Evolutionary conservation across 2,113 vertebrate species (phyloP).

Genomic region (Nasalis larvatus): DNA sequence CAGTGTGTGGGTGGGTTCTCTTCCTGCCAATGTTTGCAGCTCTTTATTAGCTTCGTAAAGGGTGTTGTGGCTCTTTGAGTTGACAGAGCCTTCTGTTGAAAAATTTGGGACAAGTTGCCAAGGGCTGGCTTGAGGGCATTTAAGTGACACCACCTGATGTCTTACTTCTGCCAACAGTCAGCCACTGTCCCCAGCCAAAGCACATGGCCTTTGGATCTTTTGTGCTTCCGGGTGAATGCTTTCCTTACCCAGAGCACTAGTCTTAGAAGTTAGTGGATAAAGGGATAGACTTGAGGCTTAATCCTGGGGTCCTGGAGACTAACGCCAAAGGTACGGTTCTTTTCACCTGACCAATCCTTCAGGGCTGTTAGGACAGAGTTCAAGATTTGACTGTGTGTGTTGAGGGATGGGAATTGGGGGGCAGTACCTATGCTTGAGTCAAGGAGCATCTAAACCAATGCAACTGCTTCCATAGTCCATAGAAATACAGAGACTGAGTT

Average conservation of each 20-base stretch:
- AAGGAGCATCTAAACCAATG: background rate
- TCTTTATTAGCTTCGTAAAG: slow-evolving; percentile 36
- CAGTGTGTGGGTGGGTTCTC: background rate
- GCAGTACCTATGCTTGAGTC: background rate
- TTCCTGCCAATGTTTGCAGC: background rate
- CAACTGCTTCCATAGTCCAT: background rate
- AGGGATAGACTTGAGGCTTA: background rate
- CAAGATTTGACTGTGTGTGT: background rate
- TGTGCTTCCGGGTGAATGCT: background rate
- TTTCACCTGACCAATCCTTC: background rate
- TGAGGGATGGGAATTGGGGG: background rate
- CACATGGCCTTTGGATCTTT: background rate
- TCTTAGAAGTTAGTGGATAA: slow-evolving; percentile 1
- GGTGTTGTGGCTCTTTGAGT: background rate
- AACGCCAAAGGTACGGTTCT: background rate
- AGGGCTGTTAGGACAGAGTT: background rate
- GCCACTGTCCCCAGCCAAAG: slow-evolving; percentile 3
- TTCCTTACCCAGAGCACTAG: background rate
- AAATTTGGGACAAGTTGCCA: slow-evolving; percentile 38
- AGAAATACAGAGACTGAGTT: background rate
- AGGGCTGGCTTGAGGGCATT: background rate
- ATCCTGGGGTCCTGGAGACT: background rate
- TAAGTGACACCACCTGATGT: background rate
- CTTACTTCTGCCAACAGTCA: slow-evolving; percentile 25
- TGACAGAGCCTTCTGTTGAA: slow-evolving; percentile 21